Evolutionary conservation across 2,797 vertebrate genomes (phyloP), one percentile per base, ranked within the genome.

Genomic region (Peromyscus nudipes): DNA sequence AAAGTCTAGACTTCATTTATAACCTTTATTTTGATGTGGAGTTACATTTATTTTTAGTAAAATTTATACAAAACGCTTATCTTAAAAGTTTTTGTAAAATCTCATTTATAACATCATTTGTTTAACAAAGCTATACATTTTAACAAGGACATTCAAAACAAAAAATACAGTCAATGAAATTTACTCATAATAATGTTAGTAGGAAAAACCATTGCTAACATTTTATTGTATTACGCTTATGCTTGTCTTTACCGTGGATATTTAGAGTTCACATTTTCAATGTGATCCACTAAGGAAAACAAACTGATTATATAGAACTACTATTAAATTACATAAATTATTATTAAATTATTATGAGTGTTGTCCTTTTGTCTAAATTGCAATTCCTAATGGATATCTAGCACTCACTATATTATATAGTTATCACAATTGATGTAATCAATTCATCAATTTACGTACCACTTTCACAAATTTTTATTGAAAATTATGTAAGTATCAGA

Each of bases 121-220:
- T 88, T 96, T 96, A 52, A 12, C 25, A 73, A 96, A 97, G 57
- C 19, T 92, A 89, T 65, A 89, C 0, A 89, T 10, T 71, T 71
- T 94, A 94, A 77, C 2, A 73, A 29, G 64, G 92, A 93, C 1
- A 60, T 88, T 62, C 7, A 94, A 91, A 92, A 60, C 1, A 62
- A 65, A 71, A 96, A 92, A 73, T 40, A 90, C 0, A 95, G 46
- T 89, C 94, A 91, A 94, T 25, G 31, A 81, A 86, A 85, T 91
- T 95, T 10, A 85, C 21, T 57, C 12, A 75, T 62, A 90, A 77
- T 73, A 93, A 1, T 34, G 89, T 49, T 76, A 89, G 19, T 55
- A 60, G 52, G 79, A 95, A 83, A 49, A 40, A 87, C 9, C 43
- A 60, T 6, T 92, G 34, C 87, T 93, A 95, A 89, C 17, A 46